Conservation (phyloP, 2,113 vertebrate genomes). For the Condylura cristata region DNA sequence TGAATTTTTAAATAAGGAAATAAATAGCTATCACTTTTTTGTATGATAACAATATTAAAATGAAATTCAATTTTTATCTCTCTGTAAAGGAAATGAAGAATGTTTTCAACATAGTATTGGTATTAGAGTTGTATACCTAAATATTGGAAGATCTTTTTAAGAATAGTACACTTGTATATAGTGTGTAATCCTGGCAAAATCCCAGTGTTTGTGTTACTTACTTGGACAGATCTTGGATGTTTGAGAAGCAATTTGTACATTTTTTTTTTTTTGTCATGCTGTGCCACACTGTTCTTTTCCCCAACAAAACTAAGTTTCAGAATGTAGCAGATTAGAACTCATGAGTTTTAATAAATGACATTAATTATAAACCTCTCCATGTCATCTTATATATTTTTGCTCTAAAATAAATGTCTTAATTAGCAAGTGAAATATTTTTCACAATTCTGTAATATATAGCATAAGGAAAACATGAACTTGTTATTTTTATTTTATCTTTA, state of each 20-base stretch:
- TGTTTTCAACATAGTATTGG: background rate
- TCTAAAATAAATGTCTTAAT: background rate
- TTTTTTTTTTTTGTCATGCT: conserved; percentile 19
- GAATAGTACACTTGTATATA: background rate
- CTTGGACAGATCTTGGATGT: background rate
- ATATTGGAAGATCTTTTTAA: background rate
- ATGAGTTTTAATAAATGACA: background rate
- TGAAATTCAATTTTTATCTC: conserved; percentile 28
- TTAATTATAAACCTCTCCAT: background rate
- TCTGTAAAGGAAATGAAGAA: background rate
- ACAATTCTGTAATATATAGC: background rate
- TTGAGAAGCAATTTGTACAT: background rate
- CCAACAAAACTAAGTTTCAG: background rate
- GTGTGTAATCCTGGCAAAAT: background rate
- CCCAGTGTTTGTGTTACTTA: background rate
- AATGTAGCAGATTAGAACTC: conserved; percentile 28
- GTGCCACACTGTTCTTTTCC: background rate
- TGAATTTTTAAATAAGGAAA: background rate
- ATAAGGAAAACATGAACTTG: background rate
- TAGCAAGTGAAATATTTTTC: background rate
- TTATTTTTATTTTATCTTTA: background rate
- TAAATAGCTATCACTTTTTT: background rate
- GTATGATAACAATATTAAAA: conserved; percentile 20
- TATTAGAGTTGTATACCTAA: conserved; percentile 35
- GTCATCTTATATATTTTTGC: background rate